phyloP scores from a whole-genome alignment of 2,797 vertebrate species.

The Molossus molossus region DNA sequence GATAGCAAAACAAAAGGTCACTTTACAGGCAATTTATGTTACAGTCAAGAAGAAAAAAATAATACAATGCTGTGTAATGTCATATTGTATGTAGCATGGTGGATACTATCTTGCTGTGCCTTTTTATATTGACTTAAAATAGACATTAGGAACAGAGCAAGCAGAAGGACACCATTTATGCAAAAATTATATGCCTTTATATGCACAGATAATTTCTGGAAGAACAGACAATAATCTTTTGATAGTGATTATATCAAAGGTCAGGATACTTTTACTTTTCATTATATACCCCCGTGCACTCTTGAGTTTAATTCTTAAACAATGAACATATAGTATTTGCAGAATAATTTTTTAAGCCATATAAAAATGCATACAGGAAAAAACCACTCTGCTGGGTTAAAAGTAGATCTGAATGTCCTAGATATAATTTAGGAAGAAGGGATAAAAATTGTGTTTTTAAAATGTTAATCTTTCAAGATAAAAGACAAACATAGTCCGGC shows the following conservation, averaged over 20 bases:
- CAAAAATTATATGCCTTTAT: not conserved
- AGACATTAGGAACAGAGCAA: not conserved
- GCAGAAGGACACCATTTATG: not conserved
- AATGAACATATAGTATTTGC: conserved; percentile 26
- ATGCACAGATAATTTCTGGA: conserved; percentile 25
- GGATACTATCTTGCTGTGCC: not conserved
- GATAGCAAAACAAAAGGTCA: conserved; percentile 89
- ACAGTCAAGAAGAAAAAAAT: conserved; percentile 68
- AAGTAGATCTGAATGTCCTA: not conserved
- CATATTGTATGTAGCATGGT: not conserved
- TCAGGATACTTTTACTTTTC: conserved; percentile 5
- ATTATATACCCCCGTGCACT: not conserved
- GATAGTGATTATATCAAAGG: conserved; percentile 14
- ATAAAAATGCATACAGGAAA: conserved; percentile 45
- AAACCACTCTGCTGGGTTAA: not conserved
- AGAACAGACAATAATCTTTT: not conserved
- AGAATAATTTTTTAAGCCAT: conserved; percentile 42
- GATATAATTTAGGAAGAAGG: conserved; percentile 43
- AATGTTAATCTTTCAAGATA: conserved; percentile 27
- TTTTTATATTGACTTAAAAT: conserved; percentile 23
- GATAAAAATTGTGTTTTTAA: conserved; percentile 34
- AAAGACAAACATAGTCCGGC: not conserved
- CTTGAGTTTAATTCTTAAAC: conserved; percentile 37
- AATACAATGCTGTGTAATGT: conserved; percentile 53
- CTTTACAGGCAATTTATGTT: conserved; percentile 83